Base-by-base conservation (phyloP, 2,797 vertebrate genomes). In the Pterois miles region DNA sequence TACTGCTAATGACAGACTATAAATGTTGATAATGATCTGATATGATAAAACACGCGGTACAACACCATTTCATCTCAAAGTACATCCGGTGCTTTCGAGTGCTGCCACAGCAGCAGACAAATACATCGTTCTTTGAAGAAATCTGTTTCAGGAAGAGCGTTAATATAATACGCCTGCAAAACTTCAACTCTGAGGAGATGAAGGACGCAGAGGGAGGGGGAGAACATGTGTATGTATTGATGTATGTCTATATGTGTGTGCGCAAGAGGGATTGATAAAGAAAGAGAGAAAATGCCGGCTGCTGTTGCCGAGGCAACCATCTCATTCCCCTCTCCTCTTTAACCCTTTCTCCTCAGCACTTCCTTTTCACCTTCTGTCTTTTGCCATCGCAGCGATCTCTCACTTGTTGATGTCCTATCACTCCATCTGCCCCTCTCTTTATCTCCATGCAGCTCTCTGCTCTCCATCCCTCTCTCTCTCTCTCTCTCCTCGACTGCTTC, bases 251-350 rank as follows among this genome's bases (percentile, higher is more conserved):
- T 57, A 7, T 59, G 68, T 65, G 36, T 71, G 76, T 74, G 58
- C 50, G 50, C 53, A 71, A 60, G 57, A 77, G 69, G 70, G 83
- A 80, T 53, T 77, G 84, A 81, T 79, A 74, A 71, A 81, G 71
- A 86, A 71, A 79, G 76, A 78, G 78, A 82, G 77, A 86, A 81
- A 91, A 91, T 3, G 87, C 83, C 84, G 84, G 88, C 81, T 86
- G 87, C 89, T 86, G 92, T 95, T 94, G 91, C 92, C 87, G n/a
- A 65, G 92, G 93, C 91, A 94, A 94, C 94, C 86, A 68, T 88
- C 72, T 89, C 82, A 78, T 80, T 86, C 71, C 74, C 54, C 46
- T 78, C 71, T 90, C 84, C 63, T 85, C 63, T 74, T 88, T 86
- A 88, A 89, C 86, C 83, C 88, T 87, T 78, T 90, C 84, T 75